Evolutionary conservation across 1,140 invertebrate genomes (phyloP).

Genomic region (Ptiloglossa arizonensis): DNA sequence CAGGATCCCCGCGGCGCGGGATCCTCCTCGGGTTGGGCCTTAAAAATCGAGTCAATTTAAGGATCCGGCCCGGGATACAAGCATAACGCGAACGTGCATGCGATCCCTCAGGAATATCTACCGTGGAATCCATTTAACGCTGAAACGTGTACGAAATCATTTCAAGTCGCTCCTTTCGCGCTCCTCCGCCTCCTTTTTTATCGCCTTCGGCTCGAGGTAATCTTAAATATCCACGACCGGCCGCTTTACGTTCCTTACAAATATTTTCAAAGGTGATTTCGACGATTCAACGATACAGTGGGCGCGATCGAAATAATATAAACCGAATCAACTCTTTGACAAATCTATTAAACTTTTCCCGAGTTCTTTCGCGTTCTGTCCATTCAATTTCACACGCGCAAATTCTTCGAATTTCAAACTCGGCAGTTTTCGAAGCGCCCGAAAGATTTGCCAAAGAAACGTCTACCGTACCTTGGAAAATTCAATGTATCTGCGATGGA

Average conservation of each 20-base stretch:
- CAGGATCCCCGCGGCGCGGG: constrained; percentile 63
- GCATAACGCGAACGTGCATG: constrained; percentile 58
- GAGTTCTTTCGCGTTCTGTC: no score
- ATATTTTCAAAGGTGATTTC: not conserved
- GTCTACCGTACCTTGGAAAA: no score
- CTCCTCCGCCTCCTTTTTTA: constrained; percentile 16
- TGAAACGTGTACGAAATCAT: constrained; percentile 51
- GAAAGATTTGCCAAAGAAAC: no score
- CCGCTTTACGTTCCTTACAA: not conserved
- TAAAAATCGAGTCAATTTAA: constrained; percentile 72
- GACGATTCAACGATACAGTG: not conserved
- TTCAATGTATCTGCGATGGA: no score
- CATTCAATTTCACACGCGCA: no score
- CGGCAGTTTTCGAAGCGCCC: no score
- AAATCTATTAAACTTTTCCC: no score
- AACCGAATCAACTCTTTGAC: no score
- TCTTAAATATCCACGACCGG: not conserved
- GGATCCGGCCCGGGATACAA: constrained; percentile 54
- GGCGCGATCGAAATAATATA: no score
- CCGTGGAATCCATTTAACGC: constrained; percentile 61
- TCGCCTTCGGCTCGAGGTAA: not conserved
- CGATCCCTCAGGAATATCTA: constrained; percentile 58
- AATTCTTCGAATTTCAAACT: no score
- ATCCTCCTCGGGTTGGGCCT: constrained; percentile 54
- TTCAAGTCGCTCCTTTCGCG: constrained; percentile 40